Evolutionary conservation across 2,113 vertebrate genomes (phyloP).

Genomic region (Carollia perspicillata): DNA sequence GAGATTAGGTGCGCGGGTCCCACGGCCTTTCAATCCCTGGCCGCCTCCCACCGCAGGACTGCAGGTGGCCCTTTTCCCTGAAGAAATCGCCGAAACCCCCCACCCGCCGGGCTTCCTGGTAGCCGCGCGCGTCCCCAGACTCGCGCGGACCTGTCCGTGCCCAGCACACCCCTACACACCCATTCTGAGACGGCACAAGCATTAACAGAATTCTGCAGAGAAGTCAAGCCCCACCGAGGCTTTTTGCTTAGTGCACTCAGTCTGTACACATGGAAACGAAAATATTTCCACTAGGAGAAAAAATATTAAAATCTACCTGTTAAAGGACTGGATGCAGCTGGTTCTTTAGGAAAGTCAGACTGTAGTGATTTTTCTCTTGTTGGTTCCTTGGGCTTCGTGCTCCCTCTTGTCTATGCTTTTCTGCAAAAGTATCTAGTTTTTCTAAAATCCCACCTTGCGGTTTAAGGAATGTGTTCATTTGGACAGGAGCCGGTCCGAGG

Average conservation of each 20-base stretch:
- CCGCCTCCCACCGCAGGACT: neutral
- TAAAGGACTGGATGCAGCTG: neutral
- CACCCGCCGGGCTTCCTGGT: neutral
- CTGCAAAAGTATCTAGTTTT: neutral
- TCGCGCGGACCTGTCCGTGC: neutral
- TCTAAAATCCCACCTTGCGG: neutral
- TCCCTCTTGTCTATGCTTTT: neutral
- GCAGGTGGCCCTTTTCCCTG: conserved; percentile 69
- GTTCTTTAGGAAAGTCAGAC: neutral
- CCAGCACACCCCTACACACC: neutral
- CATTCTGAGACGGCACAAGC: rapidly evolving
- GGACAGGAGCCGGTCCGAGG: neutral
- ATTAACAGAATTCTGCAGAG: neutral
- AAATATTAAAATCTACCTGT: neutral
- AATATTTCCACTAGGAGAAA: neutral
- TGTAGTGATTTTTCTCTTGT: neutral
- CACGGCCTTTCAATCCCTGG: neutral
- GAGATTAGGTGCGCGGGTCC: conserved; percentile 16
- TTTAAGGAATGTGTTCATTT: neutral
- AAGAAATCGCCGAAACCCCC: neutral
- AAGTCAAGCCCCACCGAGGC: neutral
- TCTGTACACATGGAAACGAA: neutral
- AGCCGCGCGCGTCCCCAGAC: neutral
- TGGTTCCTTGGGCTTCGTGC: neutral
- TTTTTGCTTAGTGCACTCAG: neutral